Evolutionary conservation across 2,113 vertebrate species (phyloP), one percentile per base, ranked within the genome.

Genomic region (Triplophysa rosa): DNA sequence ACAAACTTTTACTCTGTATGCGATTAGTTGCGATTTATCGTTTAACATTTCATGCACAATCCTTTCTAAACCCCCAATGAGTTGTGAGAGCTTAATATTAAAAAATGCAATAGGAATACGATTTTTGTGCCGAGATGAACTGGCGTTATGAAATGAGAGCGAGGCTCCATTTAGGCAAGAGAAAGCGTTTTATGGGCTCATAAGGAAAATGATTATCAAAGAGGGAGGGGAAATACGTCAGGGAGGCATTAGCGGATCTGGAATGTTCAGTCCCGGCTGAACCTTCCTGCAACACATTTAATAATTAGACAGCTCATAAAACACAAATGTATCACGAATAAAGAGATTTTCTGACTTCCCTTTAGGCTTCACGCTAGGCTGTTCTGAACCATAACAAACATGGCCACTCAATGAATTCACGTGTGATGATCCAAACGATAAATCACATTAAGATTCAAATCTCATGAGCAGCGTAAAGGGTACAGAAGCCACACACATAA

Each of bases 261-360:
- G 92, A 93, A 93, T 90, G 92, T 90, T 89, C 82, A 87, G 89
- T 92, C 85, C 86, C 81, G 49, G 79, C 83, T 87, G 81, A 87
- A 84, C 83, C 71, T 62, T 84, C 86, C 88, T 89, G 86, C 79
- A 85, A 88, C 88, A 90, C 90, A 89, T 90, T 90, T 89, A 90
- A 90, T 90, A 92, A 92, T 90, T 90, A 91, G 89, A 91, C 91
- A 90, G 90, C 88, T 91, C 91, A 92, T 90, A 92, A 92, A 91
- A 81, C 61, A 86, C 42, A 71, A 83, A 83, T 85, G 82, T 79
- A 87, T 89, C 78, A 65, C 13, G 61, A 61, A 81, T 82, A 82
- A 71, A 78, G 80, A 82, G 56, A 2, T 85, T 79, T 87, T 87
- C 65, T 78, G 72, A 80, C 61, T 75, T 68, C 79, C 77, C 79